Percentiles rank a stretch among this genome's conserved stretches.
These are phyloP conservation scores for Pampusana beccarii DNA, from an alignment of 2,113 vertebrate species.

Conservation along the genomic window DNA sequence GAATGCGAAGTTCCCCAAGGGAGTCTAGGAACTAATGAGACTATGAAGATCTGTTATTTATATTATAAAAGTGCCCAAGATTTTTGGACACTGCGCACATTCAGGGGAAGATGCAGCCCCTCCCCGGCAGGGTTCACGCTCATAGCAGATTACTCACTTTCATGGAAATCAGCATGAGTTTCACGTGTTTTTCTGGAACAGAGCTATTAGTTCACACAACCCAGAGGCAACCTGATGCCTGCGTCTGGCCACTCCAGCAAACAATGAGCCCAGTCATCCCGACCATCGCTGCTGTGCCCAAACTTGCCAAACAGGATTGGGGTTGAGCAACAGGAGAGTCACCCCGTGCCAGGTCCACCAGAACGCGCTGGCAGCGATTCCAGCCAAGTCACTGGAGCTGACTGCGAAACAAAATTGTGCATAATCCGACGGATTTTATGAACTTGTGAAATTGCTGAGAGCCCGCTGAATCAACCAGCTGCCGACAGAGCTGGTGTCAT, in stretches of 20 bases:
- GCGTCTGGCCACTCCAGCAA: background rate
- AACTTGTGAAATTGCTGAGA: background rate
- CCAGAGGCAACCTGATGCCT: constrained; percentile 33
- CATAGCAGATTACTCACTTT: constrained; percentile 29
- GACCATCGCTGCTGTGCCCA: background rate
- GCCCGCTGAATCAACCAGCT: background rate
- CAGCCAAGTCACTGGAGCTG: background rate
- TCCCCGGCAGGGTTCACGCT: background rate
- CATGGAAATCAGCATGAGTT: constrained; percentile 18
- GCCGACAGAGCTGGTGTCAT: constrained; percentile 25
- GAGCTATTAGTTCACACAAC: constrained; percentile 4
- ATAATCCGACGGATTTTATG: background rate
- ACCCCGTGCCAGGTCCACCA: background rate
- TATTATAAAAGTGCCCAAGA: constrained; percentile 26
- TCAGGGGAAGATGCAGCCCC: background rate
- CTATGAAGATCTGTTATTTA: constrained; percentile 51
- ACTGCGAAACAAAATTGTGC: background rate
- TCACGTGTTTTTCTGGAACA: constrained; percentile 15
- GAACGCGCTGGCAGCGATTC: background rate
- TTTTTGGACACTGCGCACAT: background rate
- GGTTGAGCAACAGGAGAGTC: background rate
- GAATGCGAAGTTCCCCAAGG: constrained; percentile 55
- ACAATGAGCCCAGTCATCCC: constrained; percentile 36
- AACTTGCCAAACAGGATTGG: background rate
- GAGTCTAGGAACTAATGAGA: constrained; percentile 59